phyloP scores from a whole-genome alignment of 2,888 invertebrate genomes.

The Eristalis tenax region DNA sequence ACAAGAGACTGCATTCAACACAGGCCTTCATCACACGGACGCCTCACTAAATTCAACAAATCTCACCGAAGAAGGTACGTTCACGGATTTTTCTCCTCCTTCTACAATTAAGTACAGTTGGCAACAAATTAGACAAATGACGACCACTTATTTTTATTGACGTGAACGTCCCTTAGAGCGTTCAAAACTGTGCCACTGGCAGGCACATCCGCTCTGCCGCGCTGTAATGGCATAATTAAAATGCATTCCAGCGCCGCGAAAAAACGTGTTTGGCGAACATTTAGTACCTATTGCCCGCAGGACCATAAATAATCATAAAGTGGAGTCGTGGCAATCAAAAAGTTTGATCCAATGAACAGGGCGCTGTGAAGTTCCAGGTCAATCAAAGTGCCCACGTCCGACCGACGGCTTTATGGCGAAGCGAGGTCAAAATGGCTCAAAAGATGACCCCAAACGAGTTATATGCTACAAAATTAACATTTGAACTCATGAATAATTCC shows the following conservation, averaged over 20 bases:
- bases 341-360: conserved; percentile 18
- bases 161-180: conserved; percentile 9
- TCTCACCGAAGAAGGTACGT: conserved; percentile 69
- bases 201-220: not conserved
- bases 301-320: conserved; percentile 29
- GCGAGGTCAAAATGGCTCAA: not conserved
- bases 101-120: conserved; percentile 6
- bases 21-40: conserved; percentile 76
- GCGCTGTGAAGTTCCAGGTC: conserved; percentile 9
- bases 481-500: conserved; percentile 48
- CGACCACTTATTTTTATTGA: conserved; percentile 3
- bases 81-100: not conserved
- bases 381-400: not conserved
- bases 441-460: conserved; percentile 23
- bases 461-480: conserved; percentile 21
- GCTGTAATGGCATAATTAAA: conserved; percentile 35
- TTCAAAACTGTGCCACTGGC: not conserved
- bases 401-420: not conserved
- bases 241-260: conserved; percentile 11
- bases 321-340: not conserved
- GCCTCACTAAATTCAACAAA: conserved; percentile 70
- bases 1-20: conserved; percentile 78
- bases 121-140: not conserved
- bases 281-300: conserved; percentile 2
- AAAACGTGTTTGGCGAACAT: conserved; percentile 17